A percentile compares a stretch with the other conserved stretches of the same genome.
Evolutionary conservation across 37 sponge, comb jelly and placozoan species (phyloP).

Genomic region (Dysidea cf. avara): DNA sequence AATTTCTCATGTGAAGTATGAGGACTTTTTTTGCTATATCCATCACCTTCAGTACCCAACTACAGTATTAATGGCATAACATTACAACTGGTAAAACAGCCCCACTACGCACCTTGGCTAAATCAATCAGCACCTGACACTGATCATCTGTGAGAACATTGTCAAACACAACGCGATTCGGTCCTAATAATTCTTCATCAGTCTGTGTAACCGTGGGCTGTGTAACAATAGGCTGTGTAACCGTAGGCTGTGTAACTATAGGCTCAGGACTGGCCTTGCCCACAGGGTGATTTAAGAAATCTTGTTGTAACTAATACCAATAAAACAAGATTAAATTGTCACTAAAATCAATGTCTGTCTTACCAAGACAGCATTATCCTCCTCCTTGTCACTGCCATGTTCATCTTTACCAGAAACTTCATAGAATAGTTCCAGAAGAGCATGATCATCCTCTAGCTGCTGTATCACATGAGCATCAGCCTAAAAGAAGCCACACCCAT

Average conservation of each 20-base stretch:
- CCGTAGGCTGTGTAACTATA: too few relatives aligned
- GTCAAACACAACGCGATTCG: constrained; percentile 53
- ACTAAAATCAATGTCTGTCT: background rate
- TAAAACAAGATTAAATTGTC: background rate
- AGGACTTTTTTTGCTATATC: constrained; percentile 65
- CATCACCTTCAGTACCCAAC: constrained; percentile 75
- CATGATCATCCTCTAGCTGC: constrained; percentile 24
- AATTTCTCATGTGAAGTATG: constrained; percentile 84
- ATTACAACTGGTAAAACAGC: background rate
- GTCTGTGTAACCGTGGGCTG: constrained; percentile 40
- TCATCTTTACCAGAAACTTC: constrained; percentile 12
- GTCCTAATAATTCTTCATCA: constrained; percentile 17
- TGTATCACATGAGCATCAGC: constrained; percentile 32
- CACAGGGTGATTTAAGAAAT: too few relatives aligned
- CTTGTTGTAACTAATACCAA: background rate
- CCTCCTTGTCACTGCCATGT: background rate
- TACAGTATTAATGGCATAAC: background rate
- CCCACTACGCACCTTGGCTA: constrained; percentile 14
- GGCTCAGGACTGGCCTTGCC: too few relatives aligned
- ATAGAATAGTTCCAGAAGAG: constrained; percentile 11
- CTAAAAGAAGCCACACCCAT: constrained; percentile 25
- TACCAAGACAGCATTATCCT: constrained; percentile 30
- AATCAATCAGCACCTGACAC: constrained; percentile 51
- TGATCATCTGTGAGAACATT: constrained; percentile 34
- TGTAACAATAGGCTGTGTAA: too few relatives aligned